Percentiles rank a stretch among this genome's conserved stretches.
These are phyloP conservation scores for Pseudotriccus pelzelni DNA, from an alignment of 2,797 vertebrate species.

Conservation along the genomic window DNA sequence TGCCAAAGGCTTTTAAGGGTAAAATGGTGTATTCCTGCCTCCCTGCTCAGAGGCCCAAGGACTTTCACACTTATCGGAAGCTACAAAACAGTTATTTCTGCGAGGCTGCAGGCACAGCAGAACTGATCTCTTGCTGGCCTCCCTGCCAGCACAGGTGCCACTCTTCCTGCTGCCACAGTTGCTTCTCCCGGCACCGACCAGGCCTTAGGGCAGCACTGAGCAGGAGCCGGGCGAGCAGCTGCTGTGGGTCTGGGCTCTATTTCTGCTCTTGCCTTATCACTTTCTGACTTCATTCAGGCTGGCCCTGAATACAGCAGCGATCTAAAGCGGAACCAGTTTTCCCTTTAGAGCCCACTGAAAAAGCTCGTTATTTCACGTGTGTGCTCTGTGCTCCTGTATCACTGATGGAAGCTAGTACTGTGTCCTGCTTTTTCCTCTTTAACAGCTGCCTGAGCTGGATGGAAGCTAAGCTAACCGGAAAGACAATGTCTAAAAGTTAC, in stretches of 20 bases:
- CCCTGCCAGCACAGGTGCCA: rapidly evolving
- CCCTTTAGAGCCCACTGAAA: not conserved
- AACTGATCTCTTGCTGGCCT: not conserved
- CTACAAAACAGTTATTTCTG: no score
- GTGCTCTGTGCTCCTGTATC: not conserved
- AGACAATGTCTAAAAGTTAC: not conserved
- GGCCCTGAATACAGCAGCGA: rapidly evolving
- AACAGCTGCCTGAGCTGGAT: not conserved
- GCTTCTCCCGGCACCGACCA: not conserved
- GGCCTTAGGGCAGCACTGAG: not conserved
- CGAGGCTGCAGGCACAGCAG: not conserved
- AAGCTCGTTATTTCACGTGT: not conserved
- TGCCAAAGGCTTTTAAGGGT: not conserved
- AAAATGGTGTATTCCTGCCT: not conserved
- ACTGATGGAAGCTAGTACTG: not conserved
- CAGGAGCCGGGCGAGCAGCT: not conserved
- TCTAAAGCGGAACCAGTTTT: not conserved
- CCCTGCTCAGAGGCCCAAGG: not conserved
- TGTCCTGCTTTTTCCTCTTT: no score
- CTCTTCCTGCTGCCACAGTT: rapidly evolving
- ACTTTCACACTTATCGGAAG: not conserved
- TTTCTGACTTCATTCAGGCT: not conserved
- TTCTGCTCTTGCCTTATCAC: not conserved
- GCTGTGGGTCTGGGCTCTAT: not conserved
- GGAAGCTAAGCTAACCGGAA: not conserved